Percentiles rank a stretch among this genome's conserved stretches.
Evolutionary conservation across 2,888 invertebrate genomes (phyloP).

Genomic region (Lochmaea capreae): DNA sequence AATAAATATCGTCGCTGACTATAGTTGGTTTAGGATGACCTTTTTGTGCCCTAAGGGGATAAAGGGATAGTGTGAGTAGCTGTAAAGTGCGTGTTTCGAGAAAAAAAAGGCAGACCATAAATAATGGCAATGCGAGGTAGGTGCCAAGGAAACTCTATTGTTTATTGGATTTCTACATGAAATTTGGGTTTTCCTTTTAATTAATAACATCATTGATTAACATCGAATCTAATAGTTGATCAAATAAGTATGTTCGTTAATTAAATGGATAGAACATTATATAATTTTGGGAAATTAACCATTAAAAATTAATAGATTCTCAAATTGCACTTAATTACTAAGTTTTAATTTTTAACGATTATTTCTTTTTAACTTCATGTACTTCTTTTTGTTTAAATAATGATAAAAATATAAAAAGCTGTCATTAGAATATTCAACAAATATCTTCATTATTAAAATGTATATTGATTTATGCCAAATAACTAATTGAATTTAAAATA

Average conservation of each 20-base stretch:
- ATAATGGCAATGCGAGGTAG: conserved; percentile 65
- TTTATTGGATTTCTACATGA: conserved; percentile 35
- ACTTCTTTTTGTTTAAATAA: too few relatives aligned
- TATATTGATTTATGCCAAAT: background rate
- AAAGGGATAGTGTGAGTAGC: conserved; percentile 32
- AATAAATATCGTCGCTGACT: conserved; percentile 26
- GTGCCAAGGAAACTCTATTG: conserved; percentile 44
- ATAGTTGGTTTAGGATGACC: conserved; percentile 34
- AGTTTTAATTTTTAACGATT: too few relatives aligned
- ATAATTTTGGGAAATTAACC: background rate
- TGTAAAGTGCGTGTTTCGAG: conserved; percentile 27
- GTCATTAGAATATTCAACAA: too few relatives aligned
- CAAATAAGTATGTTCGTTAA: background rate
- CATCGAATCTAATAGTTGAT: background rate
- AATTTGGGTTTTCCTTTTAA: conserved; percentile 23
- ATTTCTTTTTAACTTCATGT: too few relatives aligned
- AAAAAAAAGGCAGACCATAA: conserved; percentile 26
- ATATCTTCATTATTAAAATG: background rate
- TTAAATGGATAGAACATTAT: background rate
- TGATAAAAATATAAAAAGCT: too few relatives aligned
- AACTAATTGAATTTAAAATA: conserved; percentile 3
- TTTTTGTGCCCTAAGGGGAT: conserved; percentile 28
- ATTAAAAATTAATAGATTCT: too few relatives aligned
- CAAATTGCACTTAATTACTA: too few relatives aligned
- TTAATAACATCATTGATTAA: conserved; percentile 26